Base-by-base conservation (phyloP, 2,797 vertebrate species). In the Thaleichthys pacificus region DNA sequence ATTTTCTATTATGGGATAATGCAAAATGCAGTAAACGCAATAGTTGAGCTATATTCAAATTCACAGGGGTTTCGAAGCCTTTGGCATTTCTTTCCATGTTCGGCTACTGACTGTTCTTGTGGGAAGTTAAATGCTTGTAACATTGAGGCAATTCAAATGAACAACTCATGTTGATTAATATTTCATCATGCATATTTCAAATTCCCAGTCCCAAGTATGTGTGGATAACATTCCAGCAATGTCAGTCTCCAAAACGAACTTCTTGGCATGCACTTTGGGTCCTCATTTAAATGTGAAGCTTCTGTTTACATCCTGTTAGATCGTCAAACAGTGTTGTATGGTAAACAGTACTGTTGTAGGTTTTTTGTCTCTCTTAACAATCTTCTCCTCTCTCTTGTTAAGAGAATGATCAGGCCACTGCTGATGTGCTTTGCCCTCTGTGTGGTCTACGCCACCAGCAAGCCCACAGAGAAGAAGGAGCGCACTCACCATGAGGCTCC, bases 401-500 rank as follows among this genome's bases (percentile, higher is more conserved):
- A 26, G 15, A 60, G 3, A 70, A 94, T 94, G 92, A 47, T 90
- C 64, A 84, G 85, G 5, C 92, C 89, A 65, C 81, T 94, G 61
- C 73, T 95, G 17, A 85, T 94, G 73, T 95, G 89, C 85, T 85
- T 95, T 68, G 89, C 82, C 0, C 87, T 94, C 15, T 93, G 92
- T 81, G 84, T 90, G 64, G 89, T 89, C 28, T 94, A 92, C 64
- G 85, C 90, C 74, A 87, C 92, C 4, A 92, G 90, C 83, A 96
- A 96, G 51, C 95, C 95, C 69, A 95, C 95, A 70, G 95, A 96
- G 70, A 95, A 95, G 81, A 95, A 95, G 64, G 94, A 95, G 22
- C 92, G 94, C 0, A 84, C 94, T 1, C 92, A 94, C 84, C 94
- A 95, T 7, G 95, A 96, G 12, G 75, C 89, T 1, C 89, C 90